Conservation (phyloP, 2,113 vertebrate species). For the Cephalopholis sonnerati region DNA sequence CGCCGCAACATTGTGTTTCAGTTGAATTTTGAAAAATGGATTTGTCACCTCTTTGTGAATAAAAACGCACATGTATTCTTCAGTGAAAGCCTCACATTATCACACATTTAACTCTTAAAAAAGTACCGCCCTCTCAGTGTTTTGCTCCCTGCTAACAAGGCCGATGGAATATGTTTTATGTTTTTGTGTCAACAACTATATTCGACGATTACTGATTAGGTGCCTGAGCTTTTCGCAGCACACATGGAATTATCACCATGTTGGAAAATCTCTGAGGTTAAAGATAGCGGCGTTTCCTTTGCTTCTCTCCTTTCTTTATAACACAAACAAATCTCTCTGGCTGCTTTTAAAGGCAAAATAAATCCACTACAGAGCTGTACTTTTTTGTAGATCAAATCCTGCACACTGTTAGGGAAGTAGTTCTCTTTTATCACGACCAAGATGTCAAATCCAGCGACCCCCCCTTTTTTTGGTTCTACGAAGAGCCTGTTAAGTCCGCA, state of each 20-base stretch:
- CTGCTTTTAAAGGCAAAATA: conserved; percentile 5
- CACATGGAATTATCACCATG: conserved; percentile 7
- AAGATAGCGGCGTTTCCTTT: background rate
- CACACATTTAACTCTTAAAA: conserved; percentile 33
- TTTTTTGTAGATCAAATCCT: conserved; percentile 30
- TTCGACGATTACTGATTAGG: conserved; percentile 55
- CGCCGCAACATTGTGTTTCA: conserved; percentile 40
- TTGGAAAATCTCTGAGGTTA: background rate
- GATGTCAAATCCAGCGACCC: conserved; percentile 55
- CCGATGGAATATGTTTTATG: conserved; percentile 44
- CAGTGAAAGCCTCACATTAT: conserved; percentile 36
- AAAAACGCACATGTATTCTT: conserved; percentile 18
- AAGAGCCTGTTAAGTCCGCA: conserved; percentile 54
- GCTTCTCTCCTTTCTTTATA: background rate
- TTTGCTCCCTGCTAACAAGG: conserved; percentile 36
- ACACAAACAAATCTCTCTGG: background rate
- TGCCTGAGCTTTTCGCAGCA: conserved; percentile 24
- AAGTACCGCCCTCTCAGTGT: background rate
- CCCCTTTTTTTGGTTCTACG: conserved; percentile 25
- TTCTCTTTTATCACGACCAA: conserved; percentile 54
- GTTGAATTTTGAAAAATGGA: conserved; percentile 44
- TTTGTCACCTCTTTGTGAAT: conserved; percentile 59
- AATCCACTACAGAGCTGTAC: background rate
- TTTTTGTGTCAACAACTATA: conserved; percentile 26
- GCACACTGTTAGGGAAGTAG: conserved; percentile 6